Conservation (phyloP, 2,113 vertebrate species). For the Delphinapterus leucas region DNA sequence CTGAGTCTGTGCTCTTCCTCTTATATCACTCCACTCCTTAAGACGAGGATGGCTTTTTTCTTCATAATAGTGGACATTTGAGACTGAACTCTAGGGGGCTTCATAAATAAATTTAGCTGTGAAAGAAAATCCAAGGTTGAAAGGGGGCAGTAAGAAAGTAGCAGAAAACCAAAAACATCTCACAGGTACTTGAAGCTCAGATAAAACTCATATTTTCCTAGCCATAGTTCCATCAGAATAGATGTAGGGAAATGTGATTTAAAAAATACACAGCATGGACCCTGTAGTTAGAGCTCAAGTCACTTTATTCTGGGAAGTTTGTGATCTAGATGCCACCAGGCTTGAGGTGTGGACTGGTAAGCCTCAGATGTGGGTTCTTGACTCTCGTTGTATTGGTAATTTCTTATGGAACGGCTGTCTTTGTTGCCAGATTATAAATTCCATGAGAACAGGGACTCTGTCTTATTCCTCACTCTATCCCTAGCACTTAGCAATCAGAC, state of each 20-base stretch:
- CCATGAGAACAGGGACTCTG: not conserved
- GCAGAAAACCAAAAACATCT: not conserved
- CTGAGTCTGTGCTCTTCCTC: not conserved
- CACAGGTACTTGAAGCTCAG: not conserved
- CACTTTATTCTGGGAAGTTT: not conserved
- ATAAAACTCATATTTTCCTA: not conserved
- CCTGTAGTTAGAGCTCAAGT: not conserved
- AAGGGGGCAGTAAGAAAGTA: not conserved
- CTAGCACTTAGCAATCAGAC: not conserved
- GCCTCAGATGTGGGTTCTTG: not conserved
- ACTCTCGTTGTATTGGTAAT: not conserved
- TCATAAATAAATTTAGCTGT: not conserved
- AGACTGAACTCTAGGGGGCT: not conserved
- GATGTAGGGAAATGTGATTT: not conserved
- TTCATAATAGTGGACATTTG: not conserved
- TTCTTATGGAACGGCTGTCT: not conserved
- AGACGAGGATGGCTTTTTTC: not conserved
- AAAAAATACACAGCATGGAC: not conserved
- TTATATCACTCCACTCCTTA: not conserved
- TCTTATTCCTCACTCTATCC: not conserved
- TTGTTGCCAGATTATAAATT: not conserved
- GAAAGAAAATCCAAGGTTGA: not conserved
- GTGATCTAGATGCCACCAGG: not conserved
- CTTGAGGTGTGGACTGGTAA: not conserved
- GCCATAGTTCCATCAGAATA: not conserved